Conservation (phyloP, 2,888 invertebrate genomes). For the Drosophila niveifrons region DNA sequence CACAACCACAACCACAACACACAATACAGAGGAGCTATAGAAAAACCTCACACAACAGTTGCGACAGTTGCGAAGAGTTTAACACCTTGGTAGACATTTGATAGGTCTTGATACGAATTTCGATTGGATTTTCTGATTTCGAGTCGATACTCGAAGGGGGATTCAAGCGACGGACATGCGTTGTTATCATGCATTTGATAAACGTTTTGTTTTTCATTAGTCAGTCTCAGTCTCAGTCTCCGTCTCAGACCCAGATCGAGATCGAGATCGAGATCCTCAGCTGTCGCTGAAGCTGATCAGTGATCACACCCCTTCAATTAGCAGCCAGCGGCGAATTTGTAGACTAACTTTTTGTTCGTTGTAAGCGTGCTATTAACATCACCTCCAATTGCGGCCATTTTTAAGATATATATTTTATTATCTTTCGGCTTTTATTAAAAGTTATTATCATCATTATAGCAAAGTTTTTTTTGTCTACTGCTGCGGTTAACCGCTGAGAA, state of each 20-base stretch:
- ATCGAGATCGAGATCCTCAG: slow-evolving; percentile 4
- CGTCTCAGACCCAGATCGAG: slow-evolving; percentile 29
- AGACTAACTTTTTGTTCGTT: slow-evolving; percentile 30
- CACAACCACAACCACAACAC: neutral
- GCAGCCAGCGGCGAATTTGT: slow-evolving; percentile 56
- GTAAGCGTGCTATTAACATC: slow-evolving; percentile 33
- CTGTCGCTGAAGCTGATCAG: slow-evolving; percentile 3
- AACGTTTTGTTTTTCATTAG: slow-evolving; percentile 79
- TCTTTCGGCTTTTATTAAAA: neutral
- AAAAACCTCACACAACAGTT: too few relatives aligned
- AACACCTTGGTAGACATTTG: slow-evolving; percentile 69
- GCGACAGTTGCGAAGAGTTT: slow-evolving; percentile 71
- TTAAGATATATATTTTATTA: too few relatives aligned
- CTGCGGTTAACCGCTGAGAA: slow-evolving; percentile 33
- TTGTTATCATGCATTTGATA: slow-evolving; percentile 79
- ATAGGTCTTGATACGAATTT: slow-evolving; percentile 42
- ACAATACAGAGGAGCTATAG: too few relatives aligned
- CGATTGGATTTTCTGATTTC: slow-evolving; percentile 14
- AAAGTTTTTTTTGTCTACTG: neutral
- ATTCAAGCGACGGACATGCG: slow-evolving; percentile 39
- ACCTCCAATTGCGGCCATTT: slow-evolving; percentile 41
- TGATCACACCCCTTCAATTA: slow-evolving; percentile 77
- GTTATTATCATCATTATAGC: slow-evolving; percentile 13
- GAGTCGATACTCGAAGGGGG: neutral
- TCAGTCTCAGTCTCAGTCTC: slow-evolving; percentile 14